Evolutionary conservation across 2,797 vertebrate species (phyloP).

Genomic region (Astyanax mexicanus): DNA sequence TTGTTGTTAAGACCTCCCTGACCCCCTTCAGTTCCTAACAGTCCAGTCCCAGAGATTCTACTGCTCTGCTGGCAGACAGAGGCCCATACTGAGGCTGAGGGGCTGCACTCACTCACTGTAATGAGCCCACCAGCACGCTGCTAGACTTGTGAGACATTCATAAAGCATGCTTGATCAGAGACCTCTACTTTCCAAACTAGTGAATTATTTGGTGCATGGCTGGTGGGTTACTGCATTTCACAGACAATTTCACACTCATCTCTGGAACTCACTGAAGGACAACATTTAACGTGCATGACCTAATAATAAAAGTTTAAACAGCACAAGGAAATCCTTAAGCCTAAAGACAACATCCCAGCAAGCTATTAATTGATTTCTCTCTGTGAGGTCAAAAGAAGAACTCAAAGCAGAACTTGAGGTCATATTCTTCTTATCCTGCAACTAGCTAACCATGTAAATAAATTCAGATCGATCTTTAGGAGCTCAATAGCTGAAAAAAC

Average conservation of each 20-base stretch:
- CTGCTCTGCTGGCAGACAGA: constrained; percentile 25
- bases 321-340: no score
- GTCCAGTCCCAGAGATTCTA: constrained; percentile 6
- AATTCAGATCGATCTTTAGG: not conserved
- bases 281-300: not conserved
- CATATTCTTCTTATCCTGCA: not conserved
- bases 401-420: not conserved
- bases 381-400: not conserved
- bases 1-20: constrained; percentile 64
- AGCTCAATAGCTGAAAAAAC: not conserved
- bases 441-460: not conserved
- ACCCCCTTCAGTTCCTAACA: constrained; percentile 32
- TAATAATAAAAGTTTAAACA: not conserved
- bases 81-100: constrained; percentile 29
- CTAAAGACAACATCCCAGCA: no score
- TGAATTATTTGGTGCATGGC: not conserved
- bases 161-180: not conserved
- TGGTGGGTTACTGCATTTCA: not conserved
- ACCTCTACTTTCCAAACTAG: not conserved
- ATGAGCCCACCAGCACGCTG: not conserved
- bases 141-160: constrained; percentile 9
- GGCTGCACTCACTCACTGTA: constrained; percentile 29
- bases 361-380: not conserved
- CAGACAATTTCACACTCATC: not conserved
- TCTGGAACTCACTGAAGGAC: no score